Percentiles rank a stretch among this genome's conserved stretches.
Conservation (phyloP, 2,888 invertebrate species). For the Neoitamus cyanurus region DNA sequence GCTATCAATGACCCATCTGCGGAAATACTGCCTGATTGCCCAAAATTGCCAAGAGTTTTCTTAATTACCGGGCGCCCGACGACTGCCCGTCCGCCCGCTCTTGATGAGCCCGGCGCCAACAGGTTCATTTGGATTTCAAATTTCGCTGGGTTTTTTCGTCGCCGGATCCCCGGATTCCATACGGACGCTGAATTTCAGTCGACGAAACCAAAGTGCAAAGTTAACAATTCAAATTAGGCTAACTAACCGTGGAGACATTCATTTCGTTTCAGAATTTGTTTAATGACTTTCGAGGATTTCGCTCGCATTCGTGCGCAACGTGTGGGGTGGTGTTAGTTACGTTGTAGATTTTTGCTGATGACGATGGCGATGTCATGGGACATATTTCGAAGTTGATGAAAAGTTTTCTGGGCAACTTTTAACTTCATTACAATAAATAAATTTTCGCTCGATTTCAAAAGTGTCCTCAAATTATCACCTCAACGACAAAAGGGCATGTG, state of each 20-base stretch:
- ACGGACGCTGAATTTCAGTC: not conserved
- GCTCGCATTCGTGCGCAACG: not conserved
- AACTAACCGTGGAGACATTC: conserved; percentile 4
- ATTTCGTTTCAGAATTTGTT: conserved; percentile 4
- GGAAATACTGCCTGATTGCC: not conserved
- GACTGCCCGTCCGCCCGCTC: not conserved
- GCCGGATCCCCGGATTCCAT: not conserved
- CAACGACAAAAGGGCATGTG: not conserved
- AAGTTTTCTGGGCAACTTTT: conserved; percentile 5
- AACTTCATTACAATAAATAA: conserved; percentile 1
- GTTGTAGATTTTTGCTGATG: not conserved
- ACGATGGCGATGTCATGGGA: not conserved
- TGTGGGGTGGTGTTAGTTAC: not conserved
- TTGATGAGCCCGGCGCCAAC: conserved; percentile 3
- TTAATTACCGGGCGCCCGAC: not conserved
- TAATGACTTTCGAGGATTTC: conserved; percentile 15
- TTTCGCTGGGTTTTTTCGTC: not conserved
- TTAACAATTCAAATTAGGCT: conserved; percentile 31
- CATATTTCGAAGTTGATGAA: not conserved
- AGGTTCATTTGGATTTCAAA: conserved; percentile 31
- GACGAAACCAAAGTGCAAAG: conserved; percentile 14
- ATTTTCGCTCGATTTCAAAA: not conserved
- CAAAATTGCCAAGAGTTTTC: not conserved
- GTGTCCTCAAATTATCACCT: not conserved
- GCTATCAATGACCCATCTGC: conserved; percentile 21